Conservation (phyloP, 2,113 vertebrate species). For the Corvus hawaiiensis region DNA sequence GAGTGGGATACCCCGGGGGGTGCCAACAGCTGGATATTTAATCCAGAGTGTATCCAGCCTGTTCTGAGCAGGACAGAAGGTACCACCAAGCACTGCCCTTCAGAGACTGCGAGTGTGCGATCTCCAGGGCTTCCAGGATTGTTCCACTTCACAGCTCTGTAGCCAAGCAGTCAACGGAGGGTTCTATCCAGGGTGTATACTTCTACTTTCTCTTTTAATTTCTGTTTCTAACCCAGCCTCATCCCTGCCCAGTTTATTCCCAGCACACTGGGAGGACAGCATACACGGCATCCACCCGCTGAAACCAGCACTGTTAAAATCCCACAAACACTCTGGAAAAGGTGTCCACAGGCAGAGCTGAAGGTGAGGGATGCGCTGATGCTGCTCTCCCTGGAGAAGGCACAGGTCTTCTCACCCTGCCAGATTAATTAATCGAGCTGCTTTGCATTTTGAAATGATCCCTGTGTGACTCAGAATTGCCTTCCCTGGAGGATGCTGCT, state of each 20-base stretch:
- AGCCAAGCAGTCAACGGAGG: fast-evolving
- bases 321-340: background rate
- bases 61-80: background rate
- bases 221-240: background rate
- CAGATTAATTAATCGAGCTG: background rate
- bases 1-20: fast-evolving
- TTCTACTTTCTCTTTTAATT: background rate
- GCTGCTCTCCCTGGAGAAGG: background rate
- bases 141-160: background rate
- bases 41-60: fast-evolving
- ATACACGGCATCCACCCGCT: fast-evolving
- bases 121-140: background rate
- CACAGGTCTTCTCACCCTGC: background rate
- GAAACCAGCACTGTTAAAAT: background rate
- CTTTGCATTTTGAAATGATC: background rate
- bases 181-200: background rate
- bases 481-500: background rate
- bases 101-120: background rate
- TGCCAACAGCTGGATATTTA: background rate
- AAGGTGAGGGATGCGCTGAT: background rate
- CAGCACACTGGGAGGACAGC: background rate
- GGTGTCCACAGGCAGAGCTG: fast-evolving
- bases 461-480: background rate
- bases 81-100: background rate
- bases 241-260: background rate